These are phyloP conservation scores for Actias luna DNA, from an alignment of 2,888 invertebrate genomes.

Conservation along the genomic window DNA sequence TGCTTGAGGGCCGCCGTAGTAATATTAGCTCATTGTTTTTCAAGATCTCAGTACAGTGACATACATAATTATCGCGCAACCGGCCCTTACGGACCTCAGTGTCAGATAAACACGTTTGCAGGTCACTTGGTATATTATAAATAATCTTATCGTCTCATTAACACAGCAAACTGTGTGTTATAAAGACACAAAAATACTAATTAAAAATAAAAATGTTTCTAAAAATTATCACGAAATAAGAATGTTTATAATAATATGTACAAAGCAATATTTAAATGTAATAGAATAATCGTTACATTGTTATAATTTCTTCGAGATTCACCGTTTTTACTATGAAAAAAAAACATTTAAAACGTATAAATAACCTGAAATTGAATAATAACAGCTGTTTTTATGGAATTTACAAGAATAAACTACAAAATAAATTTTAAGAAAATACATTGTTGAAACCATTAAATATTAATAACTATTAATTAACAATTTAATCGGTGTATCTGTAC, in stretches of 20 bases:
- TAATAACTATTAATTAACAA: not conserved
- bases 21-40: constrained; percentile 26
- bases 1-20: not conserved
- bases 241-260: not conserved
- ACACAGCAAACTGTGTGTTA: constrained; percentile 49
- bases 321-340: too few species aligned
- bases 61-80: constrained; percentile 27
- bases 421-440: too few species aligned
- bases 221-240: not conserved
- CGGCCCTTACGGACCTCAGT: constrained; percentile 56
- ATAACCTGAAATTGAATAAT: too few species aligned
- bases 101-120: constrained; percentile 51
- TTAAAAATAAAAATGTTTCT: too few species aligned
- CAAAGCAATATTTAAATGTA: too few species aligned
- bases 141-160: constrained; percentile 57
- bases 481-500: not conserved
- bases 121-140: constrained; percentile 53
- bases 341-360: too few species aligned
- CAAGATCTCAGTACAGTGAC: constrained; percentile 31
- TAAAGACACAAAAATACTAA: constrained; percentile 17
- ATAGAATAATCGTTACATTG: too few species aligned
- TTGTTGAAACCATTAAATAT: not conserved
- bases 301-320: too few species aligned
- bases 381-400: too few species aligned
- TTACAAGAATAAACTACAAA: too few species aligned